Base-by-base conservation (phyloP, 2,888 invertebrate genomes). In the Nymphalis c-album region DNA sequence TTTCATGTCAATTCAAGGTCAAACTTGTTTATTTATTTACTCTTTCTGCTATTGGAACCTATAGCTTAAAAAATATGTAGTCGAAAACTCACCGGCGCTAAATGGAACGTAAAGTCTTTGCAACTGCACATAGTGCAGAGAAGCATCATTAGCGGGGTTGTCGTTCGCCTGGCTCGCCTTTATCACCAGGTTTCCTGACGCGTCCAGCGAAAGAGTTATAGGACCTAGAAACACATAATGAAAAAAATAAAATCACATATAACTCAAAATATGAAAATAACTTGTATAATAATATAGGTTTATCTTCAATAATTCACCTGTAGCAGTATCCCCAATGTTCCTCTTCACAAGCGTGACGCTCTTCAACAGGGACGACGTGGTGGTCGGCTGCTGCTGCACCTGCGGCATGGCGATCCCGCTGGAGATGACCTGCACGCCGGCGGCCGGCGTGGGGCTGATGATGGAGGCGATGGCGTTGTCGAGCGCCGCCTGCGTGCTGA, bases 321-420 rank as follows among this genome's bases (percentile, higher is more conserved):
- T 83, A 47, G 85, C 77, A 71, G 83, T 88, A 69, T 91, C 91
- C 4, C 83, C 82, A 22, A 84, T 81, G 58, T 83, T 86, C 75
- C 91, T 81, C 72, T 92, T 92, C 50, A 92, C 88, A 40, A 92
- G 75, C 2, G 93, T 91, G 16, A 92, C 89, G 69, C 89, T 90
- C 77, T 91, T 91, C 60, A 93, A 73, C 45, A 91, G 74, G 0
- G 87, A 80, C 61, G 77, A 71, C 20, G 75, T 70, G 17, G 48
- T 59, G 4, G 47, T 59, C n/a, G 69, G 58, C 51, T 60, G 61
- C 20, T 60, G 51, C 45, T 60, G 64, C 22, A 63, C n/a, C 61
- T 50, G 55, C 18, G 70, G 62, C 31, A 58, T 64, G 18, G 63
- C 51, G 85, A 80, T 71, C 82, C 90, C 90, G 60, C 85, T 88